Evolutionary conservation across 1,140 invertebrate genomes (phyloP), one percentile per base, ranked within the genome.

Genomic region (Musca vetustissima): DNA sequence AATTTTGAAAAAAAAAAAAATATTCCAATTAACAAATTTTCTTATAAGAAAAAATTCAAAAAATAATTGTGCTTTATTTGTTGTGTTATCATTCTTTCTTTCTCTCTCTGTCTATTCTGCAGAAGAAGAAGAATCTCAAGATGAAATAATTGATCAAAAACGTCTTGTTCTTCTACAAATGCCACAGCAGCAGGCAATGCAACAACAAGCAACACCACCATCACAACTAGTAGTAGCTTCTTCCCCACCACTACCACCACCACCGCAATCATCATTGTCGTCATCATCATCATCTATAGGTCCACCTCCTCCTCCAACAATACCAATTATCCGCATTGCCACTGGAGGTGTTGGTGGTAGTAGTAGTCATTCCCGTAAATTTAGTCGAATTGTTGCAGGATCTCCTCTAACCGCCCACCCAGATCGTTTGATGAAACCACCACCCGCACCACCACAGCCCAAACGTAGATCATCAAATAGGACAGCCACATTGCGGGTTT

Each of bases 231-330:
- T 32, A 4, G n/a, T n/a, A n/a, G n/a, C n/a, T 24, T 24, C 52
- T 55, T 25, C 52, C 21, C 15, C 28, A 67, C 69, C 32, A 19
- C 43, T 24, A 57, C 57, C n/a, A 57, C 43, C 21, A 19, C 64
- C 24, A 61, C 72, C 55, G 57, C 70, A 61, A 71, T 65, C 69
- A 75, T 68, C 65, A 78, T 59, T 57, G 67, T 70, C 59, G 28
- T 19, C 22, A 48, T 22, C 17, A 22, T 0, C 6, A 28, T 19
- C 36, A 64, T 1, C 61, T 47, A n/a, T 13, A 64, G 22, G 22
- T 24, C 17, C 17, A 11, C 2, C 4, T 2, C 3, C 53, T 24
- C 53, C 13, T 4, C 24, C 14, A 15, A 32, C n/a, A 59, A 28
- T 59, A 28, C 14, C 55, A 15, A 28, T 52, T 9, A 24, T 28